Percentiles rank a stretch among this genome's conserved stretches.
phyloP scores from a whole-genome alignment of 1,140 invertebrate genomes.

The Neodiprion pinetum region DNA sequence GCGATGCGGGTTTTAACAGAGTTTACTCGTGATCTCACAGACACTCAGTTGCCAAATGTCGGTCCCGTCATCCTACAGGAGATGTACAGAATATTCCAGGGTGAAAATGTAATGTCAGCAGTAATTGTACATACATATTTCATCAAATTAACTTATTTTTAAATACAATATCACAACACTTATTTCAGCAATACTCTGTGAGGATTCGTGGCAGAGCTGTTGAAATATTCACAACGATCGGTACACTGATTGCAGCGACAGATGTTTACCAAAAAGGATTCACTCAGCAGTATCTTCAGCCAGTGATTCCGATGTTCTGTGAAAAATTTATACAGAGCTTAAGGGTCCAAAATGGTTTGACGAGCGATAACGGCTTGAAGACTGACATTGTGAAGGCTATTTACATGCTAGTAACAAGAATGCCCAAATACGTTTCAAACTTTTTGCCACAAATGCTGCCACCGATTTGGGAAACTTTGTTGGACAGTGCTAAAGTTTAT shows the following conservation, averaged over 20 bases:
- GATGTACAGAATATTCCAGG: constrained; percentile 77
- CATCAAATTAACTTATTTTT: not conserved
- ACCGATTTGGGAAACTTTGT: constrained; percentile 76
- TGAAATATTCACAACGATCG: constrained; percentile 71
- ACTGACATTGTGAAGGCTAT: constrained; percentile 78
- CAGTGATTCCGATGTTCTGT: constrained; percentile 75
- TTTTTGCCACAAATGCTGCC: constrained; percentile 73
- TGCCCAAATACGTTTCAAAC: constrained; percentile 71
- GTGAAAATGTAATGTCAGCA: constrained; percentile 63
- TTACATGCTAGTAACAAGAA: constrained; percentile 69
- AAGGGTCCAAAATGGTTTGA: constrained; percentile 65
- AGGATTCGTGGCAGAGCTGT: constrained; percentile 70
- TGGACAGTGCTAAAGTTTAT: constrained; percentile 72
- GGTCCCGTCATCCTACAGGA: constrained; percentile 79
- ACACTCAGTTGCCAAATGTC: constrained; percentile 74
- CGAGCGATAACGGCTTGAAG: constrained; percentile 73
- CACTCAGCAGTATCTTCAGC: constrained; percentile 68
- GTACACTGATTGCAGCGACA: constrained; percentile 66
- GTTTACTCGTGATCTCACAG: constrained; percentile 74
- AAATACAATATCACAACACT: constrained; percentile 42
- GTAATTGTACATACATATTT: not conserved
- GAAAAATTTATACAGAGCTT: constrained; percentile 73
- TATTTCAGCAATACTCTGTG: constrained; percentile 67
- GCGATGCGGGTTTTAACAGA: constrained; percentile 81
- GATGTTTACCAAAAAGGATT: constrained; percentile 66